Conservation (phyloP, 2,113 vertebrate genomes). For the Manacus vitellinus region DNA sequence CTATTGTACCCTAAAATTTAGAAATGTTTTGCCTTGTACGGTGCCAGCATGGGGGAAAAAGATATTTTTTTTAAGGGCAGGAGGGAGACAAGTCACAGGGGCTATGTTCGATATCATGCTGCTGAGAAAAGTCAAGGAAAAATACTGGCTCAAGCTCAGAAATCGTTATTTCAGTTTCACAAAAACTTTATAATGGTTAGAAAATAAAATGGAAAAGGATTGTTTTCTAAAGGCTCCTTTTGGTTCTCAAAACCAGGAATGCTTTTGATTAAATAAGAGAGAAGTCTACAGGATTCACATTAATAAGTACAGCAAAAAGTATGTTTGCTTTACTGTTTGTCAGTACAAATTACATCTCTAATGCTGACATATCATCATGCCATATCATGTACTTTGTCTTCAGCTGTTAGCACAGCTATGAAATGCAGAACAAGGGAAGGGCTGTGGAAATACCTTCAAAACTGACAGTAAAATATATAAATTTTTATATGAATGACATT, state of each 20-base stretch:
- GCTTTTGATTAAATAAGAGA: not conserved
- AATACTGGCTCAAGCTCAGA: not conserved
- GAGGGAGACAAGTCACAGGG: not conserved
- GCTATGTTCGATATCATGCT: accelerated
- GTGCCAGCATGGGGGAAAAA: not conserved
- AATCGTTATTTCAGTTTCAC: not conserved
- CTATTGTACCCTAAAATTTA: not conserved
- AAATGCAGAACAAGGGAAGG: not conserved
- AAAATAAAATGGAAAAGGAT: not conserved
- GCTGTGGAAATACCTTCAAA: not conserved
- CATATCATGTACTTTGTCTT: not conserved
- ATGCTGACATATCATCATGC: not conserved
- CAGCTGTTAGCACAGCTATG: not conserved
- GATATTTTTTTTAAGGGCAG: not conserved
- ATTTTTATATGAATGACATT: not conserved
- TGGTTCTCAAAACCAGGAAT: not conserved
- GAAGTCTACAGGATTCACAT: not conserved
- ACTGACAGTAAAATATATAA: not conserved
- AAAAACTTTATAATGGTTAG: not conserved
- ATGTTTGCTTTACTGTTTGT: not conserved
- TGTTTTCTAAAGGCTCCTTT: not conserved
- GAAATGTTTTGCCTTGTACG: not conserved
- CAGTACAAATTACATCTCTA: not conserved
- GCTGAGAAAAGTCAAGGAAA: not conserved
- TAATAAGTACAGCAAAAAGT: not conserved